These are phyloP conservation scores for Oreochromis spilurus DNA, from an alignment of 2,113 vertebrate species.

Conservation along the genomic window DNA sequence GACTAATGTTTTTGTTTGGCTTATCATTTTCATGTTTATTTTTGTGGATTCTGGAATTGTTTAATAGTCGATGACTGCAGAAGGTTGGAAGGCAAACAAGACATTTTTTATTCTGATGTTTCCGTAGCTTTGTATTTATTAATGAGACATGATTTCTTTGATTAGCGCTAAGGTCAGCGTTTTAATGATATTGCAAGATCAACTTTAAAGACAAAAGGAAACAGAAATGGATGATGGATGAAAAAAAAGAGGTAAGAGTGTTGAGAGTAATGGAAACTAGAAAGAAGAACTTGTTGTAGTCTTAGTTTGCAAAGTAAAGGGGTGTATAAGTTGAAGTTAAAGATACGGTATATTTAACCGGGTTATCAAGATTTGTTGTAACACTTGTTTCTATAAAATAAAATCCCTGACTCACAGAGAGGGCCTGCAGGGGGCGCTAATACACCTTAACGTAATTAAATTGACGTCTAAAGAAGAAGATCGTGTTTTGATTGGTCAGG, in stretches of 20 bases:
- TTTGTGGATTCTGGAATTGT: background rate
- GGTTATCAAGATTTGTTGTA: background rate
- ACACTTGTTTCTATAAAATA: background rate
- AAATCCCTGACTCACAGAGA: background rate
- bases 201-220: background rate
- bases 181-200: background rate
- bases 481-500: constrained; percentile 6
- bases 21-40: background rate
- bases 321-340: background rate
- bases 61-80: background rate
- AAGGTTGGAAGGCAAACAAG: background rate
- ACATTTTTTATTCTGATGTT: background rate
- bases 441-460: background rate
- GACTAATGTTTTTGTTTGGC: background rate
- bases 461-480: background rate
- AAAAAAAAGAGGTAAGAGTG: background rate
- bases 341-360: background rate
- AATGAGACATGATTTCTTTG: background rate
- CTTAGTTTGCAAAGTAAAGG: background rate
- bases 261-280: background rate
- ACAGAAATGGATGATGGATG: background rate
- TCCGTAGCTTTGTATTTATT: background rate
- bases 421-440: background rate
- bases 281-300: background rate
- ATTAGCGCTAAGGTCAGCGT: too few relatives aligned